Base-by-base conservation (phyloP, 2,797 vertebrate species). In the Heterohyrax brucei region DNA sequence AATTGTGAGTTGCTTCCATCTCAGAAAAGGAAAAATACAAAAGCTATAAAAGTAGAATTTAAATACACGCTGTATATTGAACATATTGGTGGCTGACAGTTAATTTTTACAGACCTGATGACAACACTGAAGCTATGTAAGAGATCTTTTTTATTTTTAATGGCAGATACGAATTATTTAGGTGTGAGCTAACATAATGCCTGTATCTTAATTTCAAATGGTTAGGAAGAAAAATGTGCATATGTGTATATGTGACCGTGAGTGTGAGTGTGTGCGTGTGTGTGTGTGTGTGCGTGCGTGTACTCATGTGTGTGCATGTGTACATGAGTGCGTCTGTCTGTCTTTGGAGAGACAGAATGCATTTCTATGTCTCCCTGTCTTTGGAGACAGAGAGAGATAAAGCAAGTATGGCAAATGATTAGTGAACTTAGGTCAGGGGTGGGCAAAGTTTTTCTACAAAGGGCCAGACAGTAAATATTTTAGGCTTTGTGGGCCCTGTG, bases 21-120 rank as follows among this genome's bases (percentile, higher is more conserved):
- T 79, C 46, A 28, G 78, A 64, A 83, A 96, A 30, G 33, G 76
- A 87, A 80, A 91, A 48, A 26, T n/a, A 81, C 62, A 81, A 56
- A 66, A 56, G 5, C 26, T 83, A 19, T 28, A 61, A 76, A 26
- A 90, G 76, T 79, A 5, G 7, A 79, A n/a, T 91, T 84, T 91
- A 78, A 91, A 81, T 75, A 73, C 33, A 1, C 16, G 68, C 53
- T n/a, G 12, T n/a, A n/a, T 80, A 53, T 53, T 56, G 53, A 16
- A 56, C 18, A 39, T 10, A 82, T 44, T 61, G 56, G 10, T 72
- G 59, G 78, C 56, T 83, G 53, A 72, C 59, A 46, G 33, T 59
- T 92, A 70, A 86, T 73, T 87, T 95, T 92, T 62, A 84, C 26
- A 87, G 53, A 13, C 19, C 21, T 84, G 68, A 44, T 4, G 24